Conservation (phyloP, 92 coral and sea anemone genomes). For the Phenganax stokvisi region DNA sequence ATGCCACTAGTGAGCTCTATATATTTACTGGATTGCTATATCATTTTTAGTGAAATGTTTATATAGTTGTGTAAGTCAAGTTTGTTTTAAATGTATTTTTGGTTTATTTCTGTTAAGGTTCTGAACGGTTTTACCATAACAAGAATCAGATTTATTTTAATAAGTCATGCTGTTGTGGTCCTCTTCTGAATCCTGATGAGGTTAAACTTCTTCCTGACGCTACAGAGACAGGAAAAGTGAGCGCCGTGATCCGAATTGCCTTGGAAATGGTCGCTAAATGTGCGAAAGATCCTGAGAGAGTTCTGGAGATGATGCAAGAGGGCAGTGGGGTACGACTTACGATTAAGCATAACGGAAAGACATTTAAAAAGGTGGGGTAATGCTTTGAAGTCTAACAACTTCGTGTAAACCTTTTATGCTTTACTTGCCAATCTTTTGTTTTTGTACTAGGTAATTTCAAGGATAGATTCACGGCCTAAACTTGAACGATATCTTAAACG, state of each 20-base stretch:
- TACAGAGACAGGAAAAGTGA: conserved; percentile 95
- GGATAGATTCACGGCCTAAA: conserved; percentile 96
- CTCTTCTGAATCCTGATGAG: conserved; percentile 83
- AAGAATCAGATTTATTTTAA: conserved; percentile 95
- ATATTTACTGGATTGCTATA: not conserved
- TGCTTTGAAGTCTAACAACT: not conserved
- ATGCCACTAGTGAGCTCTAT: conserved; percentile 15
- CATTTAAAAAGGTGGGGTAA: conserved; percentile 69
- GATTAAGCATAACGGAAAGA: conserved; percentile 88
- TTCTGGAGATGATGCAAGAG: conserved; percentile 95
- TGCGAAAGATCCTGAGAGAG: conserved; percentile 90
- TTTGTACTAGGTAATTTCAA: conserved; percentile 75
- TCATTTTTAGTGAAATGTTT: not conserved
- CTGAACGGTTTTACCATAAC: conserved; percentile 97
- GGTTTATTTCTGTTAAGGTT: conserved; percentile 47
- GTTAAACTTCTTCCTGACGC: conserved; percentile 93
- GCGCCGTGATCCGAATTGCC: conserved; percentile 83
- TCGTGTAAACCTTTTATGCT: not conserved
- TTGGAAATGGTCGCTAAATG: conserved; percentile 96
- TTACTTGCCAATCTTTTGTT: not conserved
- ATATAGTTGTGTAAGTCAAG: not conserved
- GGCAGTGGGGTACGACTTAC: conserved; percentile 92
- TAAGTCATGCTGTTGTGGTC: conserved; percentile 95
- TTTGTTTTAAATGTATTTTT: not conserved
- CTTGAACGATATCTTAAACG: conserved; percentile 92